These are phyloP conservation scores for Andrena haemorrhoa DNA, from an alignment of 2,888 invertebrate species.

Conservation along the genomic window DNA sequence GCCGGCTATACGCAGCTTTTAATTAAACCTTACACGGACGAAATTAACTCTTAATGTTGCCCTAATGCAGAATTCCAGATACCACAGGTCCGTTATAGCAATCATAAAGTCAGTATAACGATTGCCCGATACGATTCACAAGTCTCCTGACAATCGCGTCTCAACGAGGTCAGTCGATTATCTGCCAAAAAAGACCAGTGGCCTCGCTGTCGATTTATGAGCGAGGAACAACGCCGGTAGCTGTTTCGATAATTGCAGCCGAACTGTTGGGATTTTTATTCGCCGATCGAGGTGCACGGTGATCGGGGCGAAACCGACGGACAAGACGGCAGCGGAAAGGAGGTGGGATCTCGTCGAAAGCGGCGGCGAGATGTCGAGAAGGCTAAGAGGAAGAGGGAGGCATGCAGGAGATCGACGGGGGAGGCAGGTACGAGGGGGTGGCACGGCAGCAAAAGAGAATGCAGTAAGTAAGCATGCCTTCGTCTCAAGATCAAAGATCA, in stretches of 20 bases:
- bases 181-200: not conserved
- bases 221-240: slow-evolving; percentile 6
- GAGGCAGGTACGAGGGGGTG: slow-evolving; percentile 44
- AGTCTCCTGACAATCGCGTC: slow-evolving; percentile 1
- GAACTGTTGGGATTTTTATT: slow-evolving; percentile 11
- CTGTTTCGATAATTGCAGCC: slow-evolving; percentile 24
- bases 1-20: slow-evolving; percentile 11
- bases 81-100: slow-evolving; percentile 19
- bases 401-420: not conserved
- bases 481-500: slow-evolving; percentile 75
- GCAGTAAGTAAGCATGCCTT: slow-evolving; percentile 68
- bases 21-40: slow-evolving; percentile 41
- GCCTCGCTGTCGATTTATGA: not conserved
- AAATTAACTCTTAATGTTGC: slow-evolving; percentile 21
- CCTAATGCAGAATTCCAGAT: slow-evolving; percentile 16
- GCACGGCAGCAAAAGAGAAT: slow-evolving; percentile 66
- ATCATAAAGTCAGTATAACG: slow-evolving; percentile 31
- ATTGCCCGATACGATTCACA: not conserved
- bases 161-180: slow-evolving; percentile 8
- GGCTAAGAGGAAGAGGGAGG: slow-evolving; percentile 22
- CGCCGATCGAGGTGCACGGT: slow-evolving; percentile 9
- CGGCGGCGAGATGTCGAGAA: slow-evolving; percentile 31
- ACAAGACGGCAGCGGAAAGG: not conserved
- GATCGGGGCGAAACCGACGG: not conserved
- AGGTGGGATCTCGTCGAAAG: slow-evolving; percentile 38